Percentiles rank a stretch among this genome's conserved stretches.
phyloP scores from a whole-genome alignment of 1,140 invertebrate genomes.

The Hylaeus anthracinus region DNA sequence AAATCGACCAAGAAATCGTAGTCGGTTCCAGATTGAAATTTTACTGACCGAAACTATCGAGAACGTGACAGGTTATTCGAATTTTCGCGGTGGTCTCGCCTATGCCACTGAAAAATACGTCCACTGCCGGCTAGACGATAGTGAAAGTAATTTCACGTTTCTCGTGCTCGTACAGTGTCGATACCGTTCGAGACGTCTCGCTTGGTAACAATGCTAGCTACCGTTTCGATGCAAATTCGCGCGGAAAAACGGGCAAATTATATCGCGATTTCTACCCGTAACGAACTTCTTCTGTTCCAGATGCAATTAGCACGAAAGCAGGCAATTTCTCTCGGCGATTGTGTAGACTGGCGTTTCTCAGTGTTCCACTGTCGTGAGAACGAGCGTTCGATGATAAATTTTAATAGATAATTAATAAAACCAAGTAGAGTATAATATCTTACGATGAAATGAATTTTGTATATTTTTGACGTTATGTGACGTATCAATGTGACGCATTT shows the following conservation, averaged over 20 bases:
- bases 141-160: conserved; percentile 37
- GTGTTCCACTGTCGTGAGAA: neutral
- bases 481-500: no score
- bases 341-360: neutral
- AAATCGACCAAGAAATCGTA: conserved; percentile 3
- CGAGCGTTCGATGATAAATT: neutral
- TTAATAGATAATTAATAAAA: neutral
- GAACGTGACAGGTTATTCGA: neutral
- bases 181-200: neutral
- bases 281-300: neutral
- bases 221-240: neutral
- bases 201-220: neutral
- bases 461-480: no score
- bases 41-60: neutral
- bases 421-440: neutral
- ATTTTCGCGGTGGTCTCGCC: neutral
- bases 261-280: neutral
- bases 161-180: neutral
- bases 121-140: neutral
- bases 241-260: neutral
- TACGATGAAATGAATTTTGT: neutral
- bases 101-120: neutral
- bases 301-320: neutral
- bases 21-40: neutral
- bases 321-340: no score